Evolutionary conservation across 1,140 invertebrate species (phyloP), one percentile per base, ranked within the genome.

Genomic region (Cydia strobilella): DNA sequence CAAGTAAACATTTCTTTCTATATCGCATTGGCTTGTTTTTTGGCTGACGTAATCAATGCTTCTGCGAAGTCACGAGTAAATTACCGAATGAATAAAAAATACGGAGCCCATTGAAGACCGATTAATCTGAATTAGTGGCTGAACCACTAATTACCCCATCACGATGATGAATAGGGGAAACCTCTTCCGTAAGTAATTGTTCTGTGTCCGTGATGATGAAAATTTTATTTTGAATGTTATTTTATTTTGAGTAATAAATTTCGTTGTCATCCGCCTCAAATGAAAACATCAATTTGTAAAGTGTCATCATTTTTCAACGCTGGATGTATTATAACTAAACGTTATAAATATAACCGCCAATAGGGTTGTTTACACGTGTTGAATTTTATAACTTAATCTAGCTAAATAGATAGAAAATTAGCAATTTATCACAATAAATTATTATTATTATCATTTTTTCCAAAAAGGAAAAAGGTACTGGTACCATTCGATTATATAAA

Each of bases 131-230:
- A 69, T 69, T 69, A 69, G 65, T 20, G 31, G 65, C 4, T 10
- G n/a, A n/a, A 42, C 65, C 65, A 69, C 65, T 69, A 69, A 69
- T 69, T 69, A 69, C 65, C 35, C 35, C 31, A 39, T 69, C 65
- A 15, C 65, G 31, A 42, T 69, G 65, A 69, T 69, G 65, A 42
- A 69, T 69, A 15, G 15, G 65, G 35, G 35, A 69, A 69, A 69
- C 31, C 65, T 69, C 31, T 35, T 39, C 31, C n/a, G 6, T 69
- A 69, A 39, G 35, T 69, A 69, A 69, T 42, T 39, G 65, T 69
- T 69, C 31, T 18, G 65, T 39, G 35, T 69, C 65, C 31, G 35
- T 18, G 2, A 31, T 15, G n/a, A 69, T 42, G 65, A 39, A 69
- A 39, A 42, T 69, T 23, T 69, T n/a, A n/a, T n/a, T n/a, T n/a